Base-by-base conservation (phyloP, 2,113 vertebrate genomes). In the Platichthys stellatus region DNA sequence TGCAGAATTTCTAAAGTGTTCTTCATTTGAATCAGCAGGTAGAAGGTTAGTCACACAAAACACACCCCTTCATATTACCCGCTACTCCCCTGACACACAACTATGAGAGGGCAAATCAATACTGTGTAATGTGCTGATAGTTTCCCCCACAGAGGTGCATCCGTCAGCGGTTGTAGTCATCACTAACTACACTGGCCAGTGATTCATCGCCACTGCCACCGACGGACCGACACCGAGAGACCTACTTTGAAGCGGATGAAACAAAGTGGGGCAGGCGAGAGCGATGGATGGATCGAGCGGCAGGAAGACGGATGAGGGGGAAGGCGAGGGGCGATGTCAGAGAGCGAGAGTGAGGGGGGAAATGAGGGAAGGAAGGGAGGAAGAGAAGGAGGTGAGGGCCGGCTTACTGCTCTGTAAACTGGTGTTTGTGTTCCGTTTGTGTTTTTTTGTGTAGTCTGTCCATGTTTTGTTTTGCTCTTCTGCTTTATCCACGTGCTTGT, bases 131-230 rank as follows among this genome's bases (percentile, higher is more conserved):
- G 81, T 58, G 80, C 82, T 51, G 78, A 83, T 80, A 73, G 86
- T 86, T 89, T 81, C 72, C 86, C 73, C 63, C 60, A 67, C 54
- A 76, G 77, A 87, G 75, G 77, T 72, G 83, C 78, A 87, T 80
- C 84, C 69, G 82, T 89, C 88, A 84, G 89, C 85, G 75, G 61
- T 72, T 84, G 75, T 53, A 79, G 82, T 75, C 84, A 78, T 80
- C 75, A 35, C 84, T 79, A 89, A 90, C 84, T 72, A 79, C 63
- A 65, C 83, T 24, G 81, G 70, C 78, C 40, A 73, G 78, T 84
- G 80, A 90, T 86, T 87, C 87, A 88, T 90, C 87, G 88, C 59
- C 35, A 3, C 78, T 24, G 63, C 57, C 87, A 76, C 79, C 5
- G 70, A 81, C 59, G 62, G 73, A 82, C 68, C 78, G 74, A 82